phyloP scores from a whole-genome alignment of 2,113 vertebrate genomes.

The Tiliqua scincoides region DNA sequence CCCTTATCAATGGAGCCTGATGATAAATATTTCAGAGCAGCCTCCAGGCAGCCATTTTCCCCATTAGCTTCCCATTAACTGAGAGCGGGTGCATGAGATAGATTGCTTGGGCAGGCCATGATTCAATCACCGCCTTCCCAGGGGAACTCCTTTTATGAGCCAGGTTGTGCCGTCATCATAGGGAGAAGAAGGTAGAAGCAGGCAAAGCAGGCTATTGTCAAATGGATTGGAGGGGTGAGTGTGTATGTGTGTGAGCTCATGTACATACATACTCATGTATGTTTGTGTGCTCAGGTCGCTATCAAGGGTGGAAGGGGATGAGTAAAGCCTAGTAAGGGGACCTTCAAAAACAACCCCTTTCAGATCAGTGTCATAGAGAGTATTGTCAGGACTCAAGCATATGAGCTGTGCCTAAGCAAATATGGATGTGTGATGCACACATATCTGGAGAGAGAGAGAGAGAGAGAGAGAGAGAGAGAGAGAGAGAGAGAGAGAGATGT shows the following conservation, averaged over 20 bases:
- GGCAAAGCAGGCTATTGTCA: neutral
- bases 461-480: neutral
- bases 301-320: neutral
- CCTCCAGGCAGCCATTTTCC: constrained; percentile 8
- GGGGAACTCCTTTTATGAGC: neutral
- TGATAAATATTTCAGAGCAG: constrained; percentile 29
- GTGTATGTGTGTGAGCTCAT: no score
- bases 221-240: neutral
- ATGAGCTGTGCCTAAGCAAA: neutral
- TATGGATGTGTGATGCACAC: neutral
- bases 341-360: neutral
- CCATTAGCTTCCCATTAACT: constrained; percentile 19
- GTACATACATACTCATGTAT: no score
- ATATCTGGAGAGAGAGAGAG: neutral
- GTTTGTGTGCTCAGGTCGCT: neutral
- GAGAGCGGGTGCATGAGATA: neutral
- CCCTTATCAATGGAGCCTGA: neutral
- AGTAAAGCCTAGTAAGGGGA: neutral
- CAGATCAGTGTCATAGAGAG: neutral
- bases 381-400: neutral
- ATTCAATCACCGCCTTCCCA: constrained; percentile 27
- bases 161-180: neutral
- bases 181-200: neutral
- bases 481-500: neutral
- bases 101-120: constrained; percentile 2